These are phyloP conservation scores for Liasis olivaceus DNA, from an alignment of 2,797 vertebrate genomes.

Conservation along the genomic window DNA sequence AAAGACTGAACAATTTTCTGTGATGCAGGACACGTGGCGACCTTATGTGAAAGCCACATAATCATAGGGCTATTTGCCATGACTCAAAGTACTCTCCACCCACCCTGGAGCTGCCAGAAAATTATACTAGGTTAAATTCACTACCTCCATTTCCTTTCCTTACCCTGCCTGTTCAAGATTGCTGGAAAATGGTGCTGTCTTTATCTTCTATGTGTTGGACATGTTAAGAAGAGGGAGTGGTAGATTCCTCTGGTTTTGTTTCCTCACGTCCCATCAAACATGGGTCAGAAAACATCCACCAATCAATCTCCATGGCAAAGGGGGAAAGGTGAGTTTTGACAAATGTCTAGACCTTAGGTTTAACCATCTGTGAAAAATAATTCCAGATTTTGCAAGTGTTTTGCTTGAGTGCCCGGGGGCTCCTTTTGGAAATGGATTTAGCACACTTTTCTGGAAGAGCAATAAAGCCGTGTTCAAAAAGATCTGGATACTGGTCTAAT, in stretches of 20 bases:
- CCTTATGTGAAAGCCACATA: neutral
- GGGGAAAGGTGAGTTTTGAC: neutral
- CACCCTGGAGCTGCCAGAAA: neutral
- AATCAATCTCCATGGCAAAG: neutral
- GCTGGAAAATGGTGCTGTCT: too few relatives aligned
- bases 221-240: neutral
- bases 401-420: neutral
- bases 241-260: neutral
- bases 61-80: neutral
- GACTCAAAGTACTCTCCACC: neutral
- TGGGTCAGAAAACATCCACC: neutral
- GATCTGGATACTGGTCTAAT: too few relatives aligned
- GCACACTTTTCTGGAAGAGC: neutral
- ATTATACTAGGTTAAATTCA: neutral
- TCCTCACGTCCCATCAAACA: neutral
- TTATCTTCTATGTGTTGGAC: too few relatives aligned
- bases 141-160: neutral
- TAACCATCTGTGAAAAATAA: neutral
- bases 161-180: neutral
- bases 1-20: neutral
- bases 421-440: neutral
- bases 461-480: neutral
- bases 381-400: neutral
- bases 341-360: neutral
- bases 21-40: neutral